Conservation (phyloP, 2,888 invertebrate species). For the Alsophila aescularia region DNA sequence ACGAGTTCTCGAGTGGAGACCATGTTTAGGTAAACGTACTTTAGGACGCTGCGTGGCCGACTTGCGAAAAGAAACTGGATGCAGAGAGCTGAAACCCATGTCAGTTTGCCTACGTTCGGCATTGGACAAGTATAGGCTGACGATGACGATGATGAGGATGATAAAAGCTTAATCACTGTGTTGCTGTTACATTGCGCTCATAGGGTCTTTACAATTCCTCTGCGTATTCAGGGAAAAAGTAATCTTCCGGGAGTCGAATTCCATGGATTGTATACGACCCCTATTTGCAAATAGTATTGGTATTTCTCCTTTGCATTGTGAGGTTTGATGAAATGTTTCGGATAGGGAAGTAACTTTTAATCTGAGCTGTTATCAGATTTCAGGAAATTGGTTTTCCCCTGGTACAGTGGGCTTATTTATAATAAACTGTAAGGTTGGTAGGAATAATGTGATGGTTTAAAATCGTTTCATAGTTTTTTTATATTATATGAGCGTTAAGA, state of each 20-base stretch:
- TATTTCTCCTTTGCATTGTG: conserved; percentile 23
- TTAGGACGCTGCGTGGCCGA: too few relatives aligned
- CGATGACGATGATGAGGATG: not conserved
- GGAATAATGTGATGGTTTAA: not conserved
- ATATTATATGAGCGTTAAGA: too few relatives aligned
- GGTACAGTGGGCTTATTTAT: not conserved
- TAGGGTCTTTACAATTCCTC: conserved; percentile 31
- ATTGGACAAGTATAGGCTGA: too few relatives aligned
- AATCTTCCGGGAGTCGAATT: conserved; percentile 34
- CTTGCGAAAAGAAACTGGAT: too few relatives aligned
- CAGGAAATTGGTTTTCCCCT: conserved; percentile 2
- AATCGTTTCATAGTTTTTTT: too few relatives aligned
- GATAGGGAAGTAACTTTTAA: conserved; percentile 18
- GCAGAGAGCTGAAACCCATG: too few relatives aligned
- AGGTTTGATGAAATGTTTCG: conserved; percentile 22
- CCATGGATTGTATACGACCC: conserved; percentile 24
- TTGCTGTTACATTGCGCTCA: conserved; percentile 4
- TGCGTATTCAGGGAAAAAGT: conserved; percentile 38
- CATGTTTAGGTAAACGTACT: too few relatives aligned
- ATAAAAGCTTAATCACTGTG: conserved; percentile 13
- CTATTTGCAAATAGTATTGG: conserved; percentile 33
- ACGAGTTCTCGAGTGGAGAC: too few relatives aligned
- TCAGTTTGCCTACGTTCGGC: too few relatives aligned
- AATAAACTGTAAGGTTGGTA: not conserved
- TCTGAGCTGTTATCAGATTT: conserved; percentile 14